Conservation (phyloP, 2,797 vertebrate species). For the Pelobates cultripes region DNA sequence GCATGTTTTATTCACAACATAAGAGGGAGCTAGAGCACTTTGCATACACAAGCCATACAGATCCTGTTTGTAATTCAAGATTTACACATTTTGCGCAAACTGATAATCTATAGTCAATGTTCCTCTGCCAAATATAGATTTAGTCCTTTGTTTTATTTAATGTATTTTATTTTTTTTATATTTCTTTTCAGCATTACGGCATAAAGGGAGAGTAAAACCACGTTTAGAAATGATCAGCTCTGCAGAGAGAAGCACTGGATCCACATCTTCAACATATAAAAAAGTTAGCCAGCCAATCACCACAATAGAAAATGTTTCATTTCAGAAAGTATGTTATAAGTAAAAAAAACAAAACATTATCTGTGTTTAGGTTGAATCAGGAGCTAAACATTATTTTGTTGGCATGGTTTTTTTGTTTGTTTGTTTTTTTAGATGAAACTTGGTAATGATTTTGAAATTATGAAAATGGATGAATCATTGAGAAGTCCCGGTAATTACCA, state of each 20-base stretch:
- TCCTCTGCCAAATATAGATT: too few relatives aligned
- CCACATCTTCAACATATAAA: background rate
- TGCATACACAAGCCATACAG: too few relatives aligned
- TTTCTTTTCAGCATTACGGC: background rate
- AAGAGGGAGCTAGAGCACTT: too few relatives aligned
- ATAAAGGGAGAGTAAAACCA: slow-evolving; percentile 71
- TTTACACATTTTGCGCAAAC: too few relatives aligned
- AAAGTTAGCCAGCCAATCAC: slow-evolving; percentile 2
- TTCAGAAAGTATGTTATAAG: slow-evolving; percentile 52
- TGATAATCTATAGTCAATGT: too few relatives aligned
- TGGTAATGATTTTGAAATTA: slow-evolving; percentile 62
- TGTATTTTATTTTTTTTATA: too few relatives aligned
- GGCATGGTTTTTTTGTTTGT: too few relatives aligned
- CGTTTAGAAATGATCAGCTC: slow-evolving; percentile 76
- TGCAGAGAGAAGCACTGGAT: slow-evolving; percentile 60
- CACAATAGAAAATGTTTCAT: slow-evolving; percentile 49
- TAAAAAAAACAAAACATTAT: background rate
- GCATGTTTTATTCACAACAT: too few relatives aligned
- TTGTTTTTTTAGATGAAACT: slow-evolving; percentile 63
- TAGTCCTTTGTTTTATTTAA: too few relatives aligned
- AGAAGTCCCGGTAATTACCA: slow-evolving; percentile 68
- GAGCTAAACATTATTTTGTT: slow-evolving; percentile 16
- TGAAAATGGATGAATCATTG: slow-evolving; percentile 57
- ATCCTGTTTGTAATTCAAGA: too few relatives aligned
- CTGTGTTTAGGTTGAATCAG: background rate